Percentiles rank a stretch among this genome's conserved stretches.
Evolutionary conservation across 2,797 vertebrate species (phyloP).

Genomic region (Pygocentrus nattereri): DNA sequence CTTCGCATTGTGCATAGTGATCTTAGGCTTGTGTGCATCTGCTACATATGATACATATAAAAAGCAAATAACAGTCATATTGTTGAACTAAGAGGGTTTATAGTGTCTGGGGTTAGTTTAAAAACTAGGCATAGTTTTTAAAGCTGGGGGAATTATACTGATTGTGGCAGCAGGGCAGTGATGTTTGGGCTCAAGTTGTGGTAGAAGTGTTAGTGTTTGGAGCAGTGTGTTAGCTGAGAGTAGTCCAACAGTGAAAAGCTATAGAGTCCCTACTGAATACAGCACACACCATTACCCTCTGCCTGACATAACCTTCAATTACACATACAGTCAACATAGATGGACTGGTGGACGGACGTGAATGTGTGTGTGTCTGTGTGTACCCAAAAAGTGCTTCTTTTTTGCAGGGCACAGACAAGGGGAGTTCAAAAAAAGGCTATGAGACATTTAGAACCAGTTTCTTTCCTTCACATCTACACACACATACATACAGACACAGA

Average conservation of each 20-base stretch:
- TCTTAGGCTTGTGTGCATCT: too few relatives aligned
- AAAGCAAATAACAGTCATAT: too few relatives aligned
- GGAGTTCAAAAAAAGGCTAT: not conserved
- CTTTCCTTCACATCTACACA: not conserved
- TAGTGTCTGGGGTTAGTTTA: not conserved
- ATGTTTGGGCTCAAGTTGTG: not conserved
- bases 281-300: not conserved
- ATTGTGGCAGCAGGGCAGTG: not conserved
- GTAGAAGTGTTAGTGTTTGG: not conserved
- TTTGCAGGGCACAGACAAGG: not conserved
- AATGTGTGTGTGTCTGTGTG: not conserved
- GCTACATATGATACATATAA: too few relatives aligned
- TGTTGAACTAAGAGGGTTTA: not conserved
- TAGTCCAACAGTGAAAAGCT: not conserved
- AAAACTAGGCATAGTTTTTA: not conserved
- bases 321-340: not conserved
- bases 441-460: not conserved
- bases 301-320: not conserved
- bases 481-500: too few relatives aligned
- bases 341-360: not conserved
- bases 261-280: not conserved
- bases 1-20: too few relatives aligned
- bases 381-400: not conserved
- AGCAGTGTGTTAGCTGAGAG: not conserved
- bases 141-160: not conserved